Conservation (phyloP, 2,797 vertebrate species). For the Chrysocyon brachyurus region DNA sequence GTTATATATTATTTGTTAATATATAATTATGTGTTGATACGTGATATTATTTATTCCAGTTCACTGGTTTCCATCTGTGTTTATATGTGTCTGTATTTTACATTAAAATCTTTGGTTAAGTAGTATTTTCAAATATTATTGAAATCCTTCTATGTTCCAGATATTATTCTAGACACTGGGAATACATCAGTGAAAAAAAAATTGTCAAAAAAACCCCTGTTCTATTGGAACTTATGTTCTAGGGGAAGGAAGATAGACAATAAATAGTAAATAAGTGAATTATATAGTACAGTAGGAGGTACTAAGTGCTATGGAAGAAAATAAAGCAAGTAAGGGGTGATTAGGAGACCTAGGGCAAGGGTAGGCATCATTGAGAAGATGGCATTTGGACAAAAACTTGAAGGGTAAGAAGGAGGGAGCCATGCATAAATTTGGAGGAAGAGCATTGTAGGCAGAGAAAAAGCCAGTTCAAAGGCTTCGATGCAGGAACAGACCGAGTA, state of each 20-base stretch:
- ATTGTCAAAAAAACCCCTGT: neutral
- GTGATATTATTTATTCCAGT: conserved; percentile 60
- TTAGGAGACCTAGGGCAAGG: neutral
- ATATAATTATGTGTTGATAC: conserved; percentile 56
- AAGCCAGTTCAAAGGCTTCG: neutral
- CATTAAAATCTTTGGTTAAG: conserved; percentile 44
- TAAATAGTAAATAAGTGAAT: neutral
- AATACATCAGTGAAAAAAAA: neutral
- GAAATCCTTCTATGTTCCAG: neutral
- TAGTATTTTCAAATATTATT: conserved; percentile 38
- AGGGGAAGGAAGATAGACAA: neutral
- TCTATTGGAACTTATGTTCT: neutral
- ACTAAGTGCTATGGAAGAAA: neutral
- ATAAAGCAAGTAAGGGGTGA: neutral
- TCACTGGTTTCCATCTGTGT: conserved; percentile 63
- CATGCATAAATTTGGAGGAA: neutral
- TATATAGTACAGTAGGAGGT: neutral
- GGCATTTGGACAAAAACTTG: neutral
- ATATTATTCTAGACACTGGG: conserved; percentile 14
- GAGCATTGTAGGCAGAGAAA: neutral
- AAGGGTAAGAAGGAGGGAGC: neutral
- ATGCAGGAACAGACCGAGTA: neutral
- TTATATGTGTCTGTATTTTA: conserved; percentile 58
- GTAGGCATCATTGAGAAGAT: neutral
- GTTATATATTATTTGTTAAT: conserved; percentile 61